Base-by-base conservation (phyloP, 2,113 vertebrate species). In the Sialia sialis region DNA sequence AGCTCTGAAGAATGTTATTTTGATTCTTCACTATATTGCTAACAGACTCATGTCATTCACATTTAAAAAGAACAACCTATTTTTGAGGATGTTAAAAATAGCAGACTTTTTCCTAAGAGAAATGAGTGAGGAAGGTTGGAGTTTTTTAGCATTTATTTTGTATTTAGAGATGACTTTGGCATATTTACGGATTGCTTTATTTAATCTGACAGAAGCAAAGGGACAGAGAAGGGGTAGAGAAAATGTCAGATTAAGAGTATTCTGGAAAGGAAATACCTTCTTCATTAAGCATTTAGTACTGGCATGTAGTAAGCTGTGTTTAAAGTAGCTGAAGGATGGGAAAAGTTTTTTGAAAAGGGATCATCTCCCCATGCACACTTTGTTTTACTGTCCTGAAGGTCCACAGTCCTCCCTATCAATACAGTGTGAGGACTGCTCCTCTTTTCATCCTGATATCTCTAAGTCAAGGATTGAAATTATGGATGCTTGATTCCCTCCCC, bases 81-180 rank as follows among this genome's bases (percentile, higher is more conserved):
- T 95, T 93, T 81, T 81, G 79, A 96, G 72, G 63, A 66, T 72
- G 39, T 86, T 96, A 89, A 95, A 94, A 96, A 96, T 84, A 95
- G 75, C 89, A 70, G 72, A 74, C 16, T 0, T 20, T 67, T 95
- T 95, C 63, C 79, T 80, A 93, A 92, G 90, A 79, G 79, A 93
- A 85, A 67, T 66, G n/a, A 75, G 39, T 63, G 39, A 90, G 58
- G 66, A 91, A 68, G 58, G 29, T 12, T n/a, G 75, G 26, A 27
- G 7, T 9, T 18, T 59, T 23, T 67, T 41, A 32, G 36, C 26
- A 76, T 90, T 90, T 95, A 94, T 86, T 87, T 92, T 87, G 58
- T 69, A 39, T 89, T 89, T 82, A 55, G 85, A 76, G 66, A 55
- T 81, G 59, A 27, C n/a, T 78, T 48, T 86, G 87, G 68, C 56